Conservation (phyloP, 2,113 vertebrate genomes). For the Oenanthe oenanthe region DNA sequence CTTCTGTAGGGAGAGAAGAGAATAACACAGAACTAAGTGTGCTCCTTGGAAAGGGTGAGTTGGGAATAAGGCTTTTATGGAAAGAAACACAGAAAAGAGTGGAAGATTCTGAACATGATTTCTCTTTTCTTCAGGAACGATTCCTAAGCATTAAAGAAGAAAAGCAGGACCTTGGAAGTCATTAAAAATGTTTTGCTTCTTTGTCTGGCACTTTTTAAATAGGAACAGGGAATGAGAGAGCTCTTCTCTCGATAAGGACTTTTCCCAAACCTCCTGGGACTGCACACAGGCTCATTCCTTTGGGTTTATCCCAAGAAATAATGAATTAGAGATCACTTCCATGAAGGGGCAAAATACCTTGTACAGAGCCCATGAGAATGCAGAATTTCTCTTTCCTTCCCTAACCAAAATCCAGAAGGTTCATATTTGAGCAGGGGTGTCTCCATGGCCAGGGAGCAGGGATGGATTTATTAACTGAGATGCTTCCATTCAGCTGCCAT, state of each 20-base stretch:
- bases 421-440: not conserved
- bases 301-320: not conserved
- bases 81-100: not conserved
- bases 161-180: not conserved
- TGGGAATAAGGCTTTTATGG: not conserved
- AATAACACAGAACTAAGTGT: not conserved
- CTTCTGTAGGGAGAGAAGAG: not conserved
- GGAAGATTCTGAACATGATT: not conserved
- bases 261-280: not conserved
- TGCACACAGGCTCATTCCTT: not conserved
- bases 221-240: not conserved
- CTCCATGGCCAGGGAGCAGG: not conserved
- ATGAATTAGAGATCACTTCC: not conserved
- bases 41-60: not conserved
- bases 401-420: not conserved
- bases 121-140: not conserved
- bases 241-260: not conserved
- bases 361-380: not conserved
- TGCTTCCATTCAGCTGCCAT: slow-evolving; percentile 5
- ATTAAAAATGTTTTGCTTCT: not conserved
- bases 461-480: not conserved
- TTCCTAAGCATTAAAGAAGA: not conserved
- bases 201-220: not conserved
- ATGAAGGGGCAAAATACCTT: not conserved
- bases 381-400: not conserved